Evolutionary conservation across 2,888 invertebrate genomes (phyloP).

Genomic region (Altica lythri): DNA sequence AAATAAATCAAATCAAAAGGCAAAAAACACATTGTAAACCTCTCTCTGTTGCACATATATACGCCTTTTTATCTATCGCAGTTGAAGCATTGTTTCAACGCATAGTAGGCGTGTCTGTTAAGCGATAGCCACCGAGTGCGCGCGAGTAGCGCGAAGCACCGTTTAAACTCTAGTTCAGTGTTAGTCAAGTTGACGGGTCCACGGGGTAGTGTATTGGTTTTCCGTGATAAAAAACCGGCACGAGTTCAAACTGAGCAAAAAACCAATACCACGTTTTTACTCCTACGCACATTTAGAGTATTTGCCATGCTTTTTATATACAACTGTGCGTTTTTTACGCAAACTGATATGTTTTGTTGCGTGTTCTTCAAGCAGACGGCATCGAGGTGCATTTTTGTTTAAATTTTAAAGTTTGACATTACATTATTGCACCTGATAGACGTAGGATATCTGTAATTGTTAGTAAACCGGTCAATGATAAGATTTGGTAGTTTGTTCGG

Average conservation of each 20-base stretch:
- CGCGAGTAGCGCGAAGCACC: constrained; percentile 40
- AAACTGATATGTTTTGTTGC: constrained; percentile 27
- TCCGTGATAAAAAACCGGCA: constrained; percentile 40
- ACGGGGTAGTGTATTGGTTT: constrained; percentile 41
- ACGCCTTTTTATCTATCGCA: constrained; percentile 34
- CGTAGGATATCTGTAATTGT: no score
- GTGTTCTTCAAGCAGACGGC: constrained; percentile 25
- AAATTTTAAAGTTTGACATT: constrained; percentile 22
- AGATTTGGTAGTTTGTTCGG: no score
- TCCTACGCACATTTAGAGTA: constrained; percentile 28
- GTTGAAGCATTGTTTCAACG: constrained; percentile 41
- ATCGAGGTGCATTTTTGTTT: constrained; percentile 30
- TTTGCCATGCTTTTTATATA: constrained; percentile 36
- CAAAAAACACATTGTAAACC: constrained; percentile 36
- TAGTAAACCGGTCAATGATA: no score
- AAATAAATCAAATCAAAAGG: constrained; percentile 30
- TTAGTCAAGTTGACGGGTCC: constrained; percentile 40
- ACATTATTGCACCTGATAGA: constrained; percentile 12
- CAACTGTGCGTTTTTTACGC: constrained; percentile 25
- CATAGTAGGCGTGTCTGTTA: constrained; percentile 40
- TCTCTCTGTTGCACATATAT: constrained; percentile 39
- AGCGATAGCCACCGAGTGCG: constrained; percentile 39
- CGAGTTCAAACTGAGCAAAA: constrained; percentile 33
- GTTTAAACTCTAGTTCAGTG: constrained; percentile 38
- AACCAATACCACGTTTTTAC: constrained; percentile 36